These are phyloP conservation scores for Erethizon dorsatum DNA, from an alignment of 2,797 vertebrate genomes.

Conservation along the genomic window DNA sequence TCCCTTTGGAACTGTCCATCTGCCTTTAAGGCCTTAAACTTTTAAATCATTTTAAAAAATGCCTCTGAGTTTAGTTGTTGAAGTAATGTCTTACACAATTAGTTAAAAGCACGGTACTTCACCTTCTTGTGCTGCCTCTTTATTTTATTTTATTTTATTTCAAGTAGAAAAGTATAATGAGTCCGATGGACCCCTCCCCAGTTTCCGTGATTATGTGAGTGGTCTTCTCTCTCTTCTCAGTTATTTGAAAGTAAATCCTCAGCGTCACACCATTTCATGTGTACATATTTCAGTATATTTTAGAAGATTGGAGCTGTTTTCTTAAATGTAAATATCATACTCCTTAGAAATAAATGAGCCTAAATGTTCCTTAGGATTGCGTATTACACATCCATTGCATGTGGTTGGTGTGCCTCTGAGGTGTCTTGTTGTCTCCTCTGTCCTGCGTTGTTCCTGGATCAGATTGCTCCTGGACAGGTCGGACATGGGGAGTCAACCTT, in stretches of 20 bases:
- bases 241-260: background rate
- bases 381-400: background rate
- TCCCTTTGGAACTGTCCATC: background rate
- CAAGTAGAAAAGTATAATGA: background rate
- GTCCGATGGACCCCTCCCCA: too few species aligned
- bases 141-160: background rate
- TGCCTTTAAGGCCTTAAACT: background rate
- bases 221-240: background rate
- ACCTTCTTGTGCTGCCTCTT: background rate
- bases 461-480: background rate
- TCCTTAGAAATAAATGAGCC: background rate
- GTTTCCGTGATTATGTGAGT: background rate
- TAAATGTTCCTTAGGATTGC: background rate
- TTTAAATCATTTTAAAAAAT: background rate
- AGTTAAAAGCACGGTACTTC: background rate
- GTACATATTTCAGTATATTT: background rate
- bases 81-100: background rate
- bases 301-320: background rate
- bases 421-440: background rate
- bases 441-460: background rate
- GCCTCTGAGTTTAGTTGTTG: conserved; percentile 11
- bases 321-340: background rate
- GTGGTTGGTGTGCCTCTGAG: background rate
- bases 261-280: background rate
- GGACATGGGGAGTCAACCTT: background rate